Evolutionary conservation across 2,113 vertebrate species (phyloP).

Genomic region (Lagopus leucura): DNA sequence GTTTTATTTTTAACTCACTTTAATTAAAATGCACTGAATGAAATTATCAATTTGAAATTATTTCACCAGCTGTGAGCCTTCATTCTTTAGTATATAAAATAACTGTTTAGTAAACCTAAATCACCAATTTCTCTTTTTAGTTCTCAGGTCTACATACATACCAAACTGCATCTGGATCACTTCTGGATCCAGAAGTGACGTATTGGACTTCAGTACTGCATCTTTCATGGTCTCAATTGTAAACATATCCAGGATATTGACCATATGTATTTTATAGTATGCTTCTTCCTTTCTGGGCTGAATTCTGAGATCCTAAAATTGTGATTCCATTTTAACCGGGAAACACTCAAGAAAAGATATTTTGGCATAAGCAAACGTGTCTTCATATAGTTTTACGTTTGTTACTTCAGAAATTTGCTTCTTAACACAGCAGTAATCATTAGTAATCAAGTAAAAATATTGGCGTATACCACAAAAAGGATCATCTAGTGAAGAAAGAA

Average conservation of each 20-base stretch:
- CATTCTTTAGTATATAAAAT: conserved; percentile 25
- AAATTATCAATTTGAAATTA: conserved; percentile 63
- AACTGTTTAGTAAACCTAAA: conserved; percentile 29
- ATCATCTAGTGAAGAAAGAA: not conserved
- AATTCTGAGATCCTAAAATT: not conserved
- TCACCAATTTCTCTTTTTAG: not conserved
- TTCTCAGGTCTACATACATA: not conserved
- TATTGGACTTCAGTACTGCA: not conserved
- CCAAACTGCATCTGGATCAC: not conserved
- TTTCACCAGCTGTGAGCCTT: conserved; percentile 46
- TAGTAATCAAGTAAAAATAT: not conserved
- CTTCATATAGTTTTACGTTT: not conserved
- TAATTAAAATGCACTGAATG: conserved; percentile 44
- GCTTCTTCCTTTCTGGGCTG: not conserved
- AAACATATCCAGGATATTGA: not conserved
- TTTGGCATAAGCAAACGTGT: not conserved
- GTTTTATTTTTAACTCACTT: conserved; percentile 61
- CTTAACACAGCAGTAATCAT: not conserved
- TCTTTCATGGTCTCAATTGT: not conserved
- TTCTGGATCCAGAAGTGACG: not conserved
- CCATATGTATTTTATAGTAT: not conserved
- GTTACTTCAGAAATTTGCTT: not conserved
- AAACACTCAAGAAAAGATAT: not conserved
- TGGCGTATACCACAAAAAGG: not conserved
- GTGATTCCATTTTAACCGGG: not conserved